Conservation (phyloP, 2,113 vertebrate genomes). For the Pluvialis apricaria region DNA sequence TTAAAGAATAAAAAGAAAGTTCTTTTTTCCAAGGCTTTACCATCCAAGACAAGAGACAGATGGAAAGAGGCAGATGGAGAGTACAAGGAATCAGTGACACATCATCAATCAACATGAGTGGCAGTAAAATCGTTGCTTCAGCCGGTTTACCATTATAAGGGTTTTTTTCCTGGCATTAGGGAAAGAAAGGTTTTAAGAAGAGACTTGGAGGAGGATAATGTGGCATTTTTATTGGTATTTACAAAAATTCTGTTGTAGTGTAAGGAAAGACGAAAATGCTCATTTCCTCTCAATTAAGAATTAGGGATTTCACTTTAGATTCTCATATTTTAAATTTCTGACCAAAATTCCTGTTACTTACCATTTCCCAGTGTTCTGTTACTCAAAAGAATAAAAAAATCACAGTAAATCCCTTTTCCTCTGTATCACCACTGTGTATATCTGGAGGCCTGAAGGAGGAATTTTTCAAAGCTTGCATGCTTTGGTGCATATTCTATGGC, state of each 20-base stretch:
- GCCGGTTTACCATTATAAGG: background rate
- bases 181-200: background rate
- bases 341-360: background rate
- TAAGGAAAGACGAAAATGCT: background rate
- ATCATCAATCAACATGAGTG: background rate
- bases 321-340: background rate
- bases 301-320: background rate
- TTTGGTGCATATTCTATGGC: background rate
- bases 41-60: background rate
- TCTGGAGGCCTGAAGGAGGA: background rate
- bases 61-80: background rate
- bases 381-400: background rate
- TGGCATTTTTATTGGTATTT: background rate
- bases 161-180: background rate
- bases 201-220: background rate
- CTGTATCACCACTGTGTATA: background rate
- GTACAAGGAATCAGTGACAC: background rate
- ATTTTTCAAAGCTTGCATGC: background rate
- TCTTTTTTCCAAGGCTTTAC: background rate
- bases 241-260: background rate
- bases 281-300: background rate
- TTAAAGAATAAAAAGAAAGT: background rate
- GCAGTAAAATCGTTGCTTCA: background rate
- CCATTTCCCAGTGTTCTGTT: background rate
- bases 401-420: background rate